These are phyloP conservation scores for Anableps anableps DNA, from an alignment of 2,797 vertebrate species.

Conservation along the genomic window DNA sequence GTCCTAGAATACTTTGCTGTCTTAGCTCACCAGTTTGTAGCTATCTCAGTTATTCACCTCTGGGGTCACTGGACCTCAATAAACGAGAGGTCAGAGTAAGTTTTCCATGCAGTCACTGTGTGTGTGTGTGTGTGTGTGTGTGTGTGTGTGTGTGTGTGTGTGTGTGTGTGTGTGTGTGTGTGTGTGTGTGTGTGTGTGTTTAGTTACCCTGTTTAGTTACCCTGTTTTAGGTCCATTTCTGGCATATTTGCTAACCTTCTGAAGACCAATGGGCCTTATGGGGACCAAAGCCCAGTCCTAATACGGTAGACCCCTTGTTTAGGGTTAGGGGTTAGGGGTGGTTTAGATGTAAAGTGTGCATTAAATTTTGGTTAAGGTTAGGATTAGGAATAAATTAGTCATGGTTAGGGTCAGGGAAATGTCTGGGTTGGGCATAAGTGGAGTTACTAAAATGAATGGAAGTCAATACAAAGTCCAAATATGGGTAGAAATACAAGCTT, in stretches of 20 bases:
- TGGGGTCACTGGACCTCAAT: slow-evolving; percentile 61
- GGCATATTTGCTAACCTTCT: too few species aligned
- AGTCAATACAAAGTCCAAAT: neutral
- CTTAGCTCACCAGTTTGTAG: slow-evolving; percentile 56
- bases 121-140: slow-evolving; percentile 32
- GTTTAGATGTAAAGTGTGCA: neutral
- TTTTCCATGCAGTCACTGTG: slow-evolving; percentile 7
- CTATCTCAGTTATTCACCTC: slow-evolving; percentile 60
- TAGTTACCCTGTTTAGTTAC: too few species aligned
- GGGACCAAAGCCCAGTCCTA: neutral
- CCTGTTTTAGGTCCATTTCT: too few species aligned
- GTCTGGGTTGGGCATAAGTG: too few species aligned
- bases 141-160: slow-evolving; percentile 19
- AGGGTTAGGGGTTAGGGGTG: neutral
- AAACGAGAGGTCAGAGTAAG: slow-evolving; percentile 37
- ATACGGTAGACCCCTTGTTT: neutral
- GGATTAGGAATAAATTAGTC: neutral
- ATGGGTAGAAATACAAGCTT: neutral
- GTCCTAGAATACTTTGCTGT: slow-evolving; percentile 64
- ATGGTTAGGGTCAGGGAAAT: neutral
- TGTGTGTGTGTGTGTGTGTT: too few species aligned
- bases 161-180: slow-evolving; percentile 28
- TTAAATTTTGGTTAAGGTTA: neutral
- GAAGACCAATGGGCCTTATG: too few species aligned
- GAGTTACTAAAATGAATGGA: neutral